These are phyloP conservation scores for Alligator mississippiensis DNA, from an alignment of 2,113 vertebrate species.

Conservation along the genomic window DNA sequence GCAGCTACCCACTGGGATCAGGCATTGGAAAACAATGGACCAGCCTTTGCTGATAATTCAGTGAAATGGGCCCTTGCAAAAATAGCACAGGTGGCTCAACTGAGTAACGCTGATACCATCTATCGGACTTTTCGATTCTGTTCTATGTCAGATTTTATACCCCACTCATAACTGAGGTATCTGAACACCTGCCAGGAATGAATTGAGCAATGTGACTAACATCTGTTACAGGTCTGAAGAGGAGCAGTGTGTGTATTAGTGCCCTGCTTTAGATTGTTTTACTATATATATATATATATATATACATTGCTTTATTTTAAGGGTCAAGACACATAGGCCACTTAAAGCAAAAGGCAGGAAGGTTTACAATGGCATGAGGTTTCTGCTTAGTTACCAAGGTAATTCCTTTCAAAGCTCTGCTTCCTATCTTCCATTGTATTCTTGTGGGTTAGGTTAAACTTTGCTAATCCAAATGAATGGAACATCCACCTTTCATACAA, in stretches of 20 bases:
- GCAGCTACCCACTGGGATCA: conserved; percentile 46
- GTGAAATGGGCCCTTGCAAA: neutral
- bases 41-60: conserved; percentile 37
- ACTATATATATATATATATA: neutral
- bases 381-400: neutral
- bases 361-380: neutral
- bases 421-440: neutral
- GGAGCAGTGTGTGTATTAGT: neutral
- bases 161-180: neutral
- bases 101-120: neutral
- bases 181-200: neutral
- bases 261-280: neutral
- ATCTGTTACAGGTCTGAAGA: neutral
- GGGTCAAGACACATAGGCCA: neutral
- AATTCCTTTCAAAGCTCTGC: neutral
- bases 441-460: neutral
- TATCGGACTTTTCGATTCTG: neutral
- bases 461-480: neutral
- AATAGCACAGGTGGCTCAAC: neutral
- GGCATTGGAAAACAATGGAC: conserved; percentile 25
- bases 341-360: neutral
- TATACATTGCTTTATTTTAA: neutral
- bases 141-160: neutral
- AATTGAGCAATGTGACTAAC: neutral
- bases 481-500: neutral